Base-by-base conservation (phyloP, 2,113 vertebrate species). In the Malurus melanocephalus region DNA sequence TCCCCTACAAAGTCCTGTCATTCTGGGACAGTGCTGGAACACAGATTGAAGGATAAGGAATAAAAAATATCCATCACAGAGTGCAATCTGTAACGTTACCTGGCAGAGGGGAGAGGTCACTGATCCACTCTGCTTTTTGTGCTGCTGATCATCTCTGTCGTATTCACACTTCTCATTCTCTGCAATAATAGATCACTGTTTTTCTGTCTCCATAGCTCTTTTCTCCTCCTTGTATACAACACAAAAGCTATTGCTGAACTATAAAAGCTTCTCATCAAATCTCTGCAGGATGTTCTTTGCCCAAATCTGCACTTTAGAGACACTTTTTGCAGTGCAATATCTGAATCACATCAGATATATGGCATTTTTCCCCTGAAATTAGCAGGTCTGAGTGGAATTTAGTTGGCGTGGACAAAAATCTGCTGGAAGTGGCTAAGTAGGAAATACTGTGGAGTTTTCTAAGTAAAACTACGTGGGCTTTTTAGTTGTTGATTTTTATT, bases 211-310 rank as follows among this genome's bases (percentile, higher is more conserved):
- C 89, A 67, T 62, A 89, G 92, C 57, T 68, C 48, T 92, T 94
- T 94, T 65, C 49, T 89, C 5, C 73, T 87, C 65, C 81, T 89
- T 88, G 60, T 93, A 4, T 24, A 68, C 81, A 72, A 46, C 28
- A 90, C 84, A 92, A 95, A 93, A 84, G 78, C 67, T 57, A 72
- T 49, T 0, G 0, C 72, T 60, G 82, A 83, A 83, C 9, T 83
- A 75, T 53, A 94, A 95, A 95, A 91, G 79, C 93, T 90, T 67
- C 89, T 89, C 90, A 87, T 92, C 86, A 82, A 71, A 77, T 80
- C 85, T 81, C 80, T 86, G 72, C 72, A 87, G 80, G 72, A 61
- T 46, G 26, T 88, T 88, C 83, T 79, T 88, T 68, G 84, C 72
- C 60, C 68, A 75, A 80, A 83, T 92, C 72, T 94, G n/a, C 4